Conservation (phyloP, 2,888 invertebrate species). For the Automeris io region DNA sequence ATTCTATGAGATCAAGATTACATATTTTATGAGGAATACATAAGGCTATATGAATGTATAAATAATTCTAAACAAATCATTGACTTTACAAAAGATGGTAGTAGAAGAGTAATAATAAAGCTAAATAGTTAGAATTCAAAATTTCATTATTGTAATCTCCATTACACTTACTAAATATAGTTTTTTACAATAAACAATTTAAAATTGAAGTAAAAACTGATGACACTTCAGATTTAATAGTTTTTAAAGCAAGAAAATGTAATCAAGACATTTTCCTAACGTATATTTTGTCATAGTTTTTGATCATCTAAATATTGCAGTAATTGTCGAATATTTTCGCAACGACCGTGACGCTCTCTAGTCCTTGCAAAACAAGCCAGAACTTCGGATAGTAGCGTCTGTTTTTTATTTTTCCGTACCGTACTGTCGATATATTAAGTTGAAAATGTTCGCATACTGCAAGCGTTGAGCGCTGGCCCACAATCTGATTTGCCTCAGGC, state of each 20-base stretch:
- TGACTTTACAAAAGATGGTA: too few species aligned
- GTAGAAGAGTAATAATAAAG: too few species aligned
- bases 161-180: too few species aligned
- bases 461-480: constrained; percentile 43
- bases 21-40: too few species aligned
- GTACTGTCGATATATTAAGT: neutral
- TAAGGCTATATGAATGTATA: too few species aligned
- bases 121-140: too few species aligned
- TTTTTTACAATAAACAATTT: neutral
- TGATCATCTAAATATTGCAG: constrained; percentile 1
- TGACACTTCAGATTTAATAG: too few species aligned
- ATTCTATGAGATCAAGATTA: too few species aligned
- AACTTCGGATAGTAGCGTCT: neutral
- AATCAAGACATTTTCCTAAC: neutral
- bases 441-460: constrained; percentile 55
- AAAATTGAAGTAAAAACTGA: neutral
- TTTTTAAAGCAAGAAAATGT: neutral
- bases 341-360: constrained; percentile 1
- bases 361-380: neutral
- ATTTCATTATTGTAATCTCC: too few species aligned
- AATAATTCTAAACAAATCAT: too few species aligned
- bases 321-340: constrained; percentile 1
- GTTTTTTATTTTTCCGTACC: neutral
- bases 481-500: constrained; percentile 57
- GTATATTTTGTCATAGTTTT: neutral